These are phyloP conservation scores for Habrosyne pyritoides DNA, from an alignment of 2,888 invertebrate species.

Conservation along the genomic window DNA sequence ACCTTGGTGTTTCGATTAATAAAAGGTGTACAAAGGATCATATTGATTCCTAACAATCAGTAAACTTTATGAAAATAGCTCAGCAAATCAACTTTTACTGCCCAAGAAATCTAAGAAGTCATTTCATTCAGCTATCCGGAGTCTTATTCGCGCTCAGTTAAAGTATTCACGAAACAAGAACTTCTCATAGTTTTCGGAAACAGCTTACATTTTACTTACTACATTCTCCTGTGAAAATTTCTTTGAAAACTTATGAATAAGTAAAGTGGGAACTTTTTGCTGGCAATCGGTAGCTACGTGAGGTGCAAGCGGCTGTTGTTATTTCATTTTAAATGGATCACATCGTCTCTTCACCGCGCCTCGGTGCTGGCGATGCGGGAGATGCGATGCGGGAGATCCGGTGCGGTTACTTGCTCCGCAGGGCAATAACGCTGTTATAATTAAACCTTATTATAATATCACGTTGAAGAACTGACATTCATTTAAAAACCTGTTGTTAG, in stretches of 20 bases:
- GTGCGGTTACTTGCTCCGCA: too few relatives aligned
- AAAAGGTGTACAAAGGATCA: too few relatives aligned
- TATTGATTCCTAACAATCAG: too few relatives aligned
- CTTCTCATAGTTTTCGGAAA: slow-evolving; percentile 9
- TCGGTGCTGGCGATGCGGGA: slow-evolving; percentile 11
- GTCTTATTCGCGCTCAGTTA: background rate
- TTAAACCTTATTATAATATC: slow-evolving; percentile 27
- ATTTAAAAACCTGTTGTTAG: background rate
- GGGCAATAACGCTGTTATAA: slow-evolving; percentile 28
- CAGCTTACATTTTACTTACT: slow-evolving; percentile 21
- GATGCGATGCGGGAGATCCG: background rate
- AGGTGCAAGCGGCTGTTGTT: slow-evolving; percentile 27
- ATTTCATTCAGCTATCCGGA: background rate
- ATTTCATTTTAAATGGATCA: slow-evolving; percentile 39
- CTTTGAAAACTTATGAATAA: slow-evolving; percentile 32
- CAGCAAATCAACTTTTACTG: background rate
- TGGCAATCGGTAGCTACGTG: slow-evolving; percentile 19
- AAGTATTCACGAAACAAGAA: background rate
- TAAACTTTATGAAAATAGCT: background rate
- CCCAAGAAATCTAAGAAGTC: background rate
- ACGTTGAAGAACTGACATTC: background rate
- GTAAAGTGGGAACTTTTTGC: slow-evolving; percentile 31
- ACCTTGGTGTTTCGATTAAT: too few relatives aligned
- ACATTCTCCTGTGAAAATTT: slow-evolving; percentile 7
- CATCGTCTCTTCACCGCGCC: background rate